Evolutionary conservation across 2,113 vertebrate species (phyloP).

Genomic region (Geococcyx californianus): DNA sequence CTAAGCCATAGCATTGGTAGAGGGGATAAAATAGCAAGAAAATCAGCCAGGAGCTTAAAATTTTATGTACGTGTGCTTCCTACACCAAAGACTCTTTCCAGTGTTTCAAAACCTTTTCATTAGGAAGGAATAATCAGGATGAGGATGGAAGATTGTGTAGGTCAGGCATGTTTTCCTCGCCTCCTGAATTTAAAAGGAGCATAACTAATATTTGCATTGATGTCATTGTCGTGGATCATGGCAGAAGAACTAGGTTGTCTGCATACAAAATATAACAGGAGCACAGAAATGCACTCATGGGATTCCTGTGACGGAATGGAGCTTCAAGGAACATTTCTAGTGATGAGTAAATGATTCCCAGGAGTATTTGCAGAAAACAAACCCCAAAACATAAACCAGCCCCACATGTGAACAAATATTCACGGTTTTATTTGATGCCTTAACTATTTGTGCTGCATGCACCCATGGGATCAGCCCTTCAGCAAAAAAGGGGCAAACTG

Average conservation of each 20-base stretch:
- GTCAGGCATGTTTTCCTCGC: background rate
- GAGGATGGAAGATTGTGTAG: fast-evolving
- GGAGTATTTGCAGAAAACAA: background rate
- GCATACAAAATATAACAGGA: background rate
- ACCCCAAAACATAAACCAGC: background rate
- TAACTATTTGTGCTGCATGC: background rate
- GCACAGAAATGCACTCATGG: background rate
- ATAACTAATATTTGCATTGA: background rate
- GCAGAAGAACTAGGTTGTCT: background rate
- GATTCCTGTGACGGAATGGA: background rate
- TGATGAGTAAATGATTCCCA: background rate
- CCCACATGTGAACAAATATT: background rate
- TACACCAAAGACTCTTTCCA: background rate
- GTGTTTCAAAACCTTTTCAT: background rate
- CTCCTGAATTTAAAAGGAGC: background rate
- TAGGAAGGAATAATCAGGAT: background rate
- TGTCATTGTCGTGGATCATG: background rate
- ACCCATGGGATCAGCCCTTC: background rate
- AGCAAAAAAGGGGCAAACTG: background rate
- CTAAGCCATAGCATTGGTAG: background rate
- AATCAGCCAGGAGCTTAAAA: background rate
- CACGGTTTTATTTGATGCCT: background rate
- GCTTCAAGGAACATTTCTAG: background rate
- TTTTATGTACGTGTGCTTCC: background rate
- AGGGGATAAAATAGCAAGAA: background rate